A percentile compares a stretch with the other conserved stretches of the same genome.
These are phyloP conservation scores for Rhopalosiphum maidis DNA, from an alignment of 1,140 invertebrate species.

Conservation along the genomic window DNA sequence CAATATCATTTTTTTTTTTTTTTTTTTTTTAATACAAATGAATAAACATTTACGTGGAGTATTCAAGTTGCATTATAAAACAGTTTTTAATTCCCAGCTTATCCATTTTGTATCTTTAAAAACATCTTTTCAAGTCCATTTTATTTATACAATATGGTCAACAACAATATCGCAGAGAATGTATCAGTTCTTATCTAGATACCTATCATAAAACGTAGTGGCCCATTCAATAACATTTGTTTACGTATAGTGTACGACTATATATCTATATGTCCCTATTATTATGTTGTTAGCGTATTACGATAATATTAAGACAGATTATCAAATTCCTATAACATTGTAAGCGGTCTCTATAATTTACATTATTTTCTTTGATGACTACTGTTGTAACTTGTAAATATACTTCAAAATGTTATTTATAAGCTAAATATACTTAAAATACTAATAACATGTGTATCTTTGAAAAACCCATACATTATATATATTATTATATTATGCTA, in stretches of 20 bases:
- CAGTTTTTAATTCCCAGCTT: neutral
- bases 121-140: neutral
- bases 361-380: neutral
- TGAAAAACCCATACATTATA: neutral
- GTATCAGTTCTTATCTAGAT: neutral
- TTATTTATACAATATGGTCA: neutral
- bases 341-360: neutral
- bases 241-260: neutral
- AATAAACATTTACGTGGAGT: neutral
- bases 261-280: neutral
- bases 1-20: neutral
- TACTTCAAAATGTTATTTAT: no score
- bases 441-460: neutral
- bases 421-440: neutral
- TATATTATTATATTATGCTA: neutral
- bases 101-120: neutral
- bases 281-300: neutral
- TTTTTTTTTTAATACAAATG: neutral
- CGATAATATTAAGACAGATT: neutral
- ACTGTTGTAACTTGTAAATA: neutral
- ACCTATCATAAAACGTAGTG: neutral
- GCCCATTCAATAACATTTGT: neutral
- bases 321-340: neutral
- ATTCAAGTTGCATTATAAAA: neutral
- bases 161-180: neutral